Percentiles rank a stretch among this genome's conserved stretches.
These are phyloP conservation scores for Puntigrus tetrazona DNA, from an alignment of 2,113 vertebrate species.

Conservation along the genomic window DNA sequence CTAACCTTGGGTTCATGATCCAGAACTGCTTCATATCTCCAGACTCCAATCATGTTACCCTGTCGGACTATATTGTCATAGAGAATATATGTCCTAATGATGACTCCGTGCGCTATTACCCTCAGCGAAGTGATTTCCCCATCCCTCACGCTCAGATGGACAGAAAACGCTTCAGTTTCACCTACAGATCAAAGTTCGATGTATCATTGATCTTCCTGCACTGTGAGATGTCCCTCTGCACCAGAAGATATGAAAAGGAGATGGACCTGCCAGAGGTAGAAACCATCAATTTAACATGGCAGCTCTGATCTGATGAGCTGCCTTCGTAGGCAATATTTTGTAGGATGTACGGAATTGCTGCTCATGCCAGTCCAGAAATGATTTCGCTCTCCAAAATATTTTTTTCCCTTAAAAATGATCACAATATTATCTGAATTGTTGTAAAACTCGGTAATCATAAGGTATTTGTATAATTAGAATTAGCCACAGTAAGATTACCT, in stretches of 20 bases:
- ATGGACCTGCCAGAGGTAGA: conserved; percentile 81
- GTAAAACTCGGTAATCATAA: neutral
- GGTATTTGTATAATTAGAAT: neutral
- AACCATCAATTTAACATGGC: neutral
- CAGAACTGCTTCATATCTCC: conserved; percentile 88
- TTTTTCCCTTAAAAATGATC: too few relatives aligned
- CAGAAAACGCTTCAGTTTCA: conserved; percentile 89
- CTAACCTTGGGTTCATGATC: conserved; percentile 88
- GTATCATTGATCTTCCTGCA: conserved; percentile 87
- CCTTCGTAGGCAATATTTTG: neutral
- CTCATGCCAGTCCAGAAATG: too few relatives aligned
- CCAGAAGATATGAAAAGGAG: conserved; percentile 67
- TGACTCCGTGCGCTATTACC: conserved; percentile 83
- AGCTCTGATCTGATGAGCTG: neutral
- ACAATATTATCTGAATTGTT: neutral
- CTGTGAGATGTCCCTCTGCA: conserved; percentile 88
- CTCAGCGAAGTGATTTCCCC: conserved; percentile 69
- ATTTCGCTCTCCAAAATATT: too few relatives aligned
- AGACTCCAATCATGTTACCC: conserved; percentile 74
- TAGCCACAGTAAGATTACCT: neutral
- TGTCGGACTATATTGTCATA: conserved; percentile 85
- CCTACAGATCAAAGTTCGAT: conserved; percentile 85
- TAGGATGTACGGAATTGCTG: too few relatives aligned
- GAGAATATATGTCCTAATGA: conserved; percentile 93
- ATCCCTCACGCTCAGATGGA: conserved; percentile 70